Conservation (phyloP, 2,797 vertebrate species). For the Orientallactaga sibirica region DNA sequence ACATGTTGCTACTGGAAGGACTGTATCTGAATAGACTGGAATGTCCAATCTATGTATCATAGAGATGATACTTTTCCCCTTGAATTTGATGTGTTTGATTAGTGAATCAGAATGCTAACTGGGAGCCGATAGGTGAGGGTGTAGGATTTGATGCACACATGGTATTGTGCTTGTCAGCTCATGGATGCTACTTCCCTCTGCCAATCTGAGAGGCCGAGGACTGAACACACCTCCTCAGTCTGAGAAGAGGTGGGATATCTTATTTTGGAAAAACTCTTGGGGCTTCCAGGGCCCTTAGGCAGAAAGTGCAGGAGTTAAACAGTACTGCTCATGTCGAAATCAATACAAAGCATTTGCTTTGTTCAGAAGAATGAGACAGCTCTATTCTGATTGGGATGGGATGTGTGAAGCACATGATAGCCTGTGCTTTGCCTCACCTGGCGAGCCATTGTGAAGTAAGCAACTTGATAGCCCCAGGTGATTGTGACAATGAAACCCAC, state of each 20-base stretch:
- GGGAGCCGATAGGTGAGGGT: not conserved
- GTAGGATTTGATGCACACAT: not conserved
- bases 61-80: not conserved
- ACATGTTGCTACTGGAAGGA: not conserved
- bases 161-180: not conserved
- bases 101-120: conserved; percentile 17
- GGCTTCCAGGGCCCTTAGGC: not conserved
- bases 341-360: conserved; percentile 38
- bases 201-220: not conserved
- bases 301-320: conserved; percentile 51
- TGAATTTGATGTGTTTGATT: not conserved
- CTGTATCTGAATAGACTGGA: not conserved
- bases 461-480: conserved; percentile 65
- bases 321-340: conserved; percentile 52
- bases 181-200: not conserved
- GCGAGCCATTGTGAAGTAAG: conserved; percentile 61
- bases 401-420: conserved; percentile 57
- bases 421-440: not conserved
- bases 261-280: conserved; percentile 19
- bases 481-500: conserved; percentile 56
- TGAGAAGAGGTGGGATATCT: not conserved
- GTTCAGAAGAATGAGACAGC: conserved; percentile 30
- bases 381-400: not conserved
- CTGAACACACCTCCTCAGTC: not conserved
- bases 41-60: not conserved